Conservation (phyloP, 1,140 invertebrate genomes). For the Palaemon carinicauda region DNA sequence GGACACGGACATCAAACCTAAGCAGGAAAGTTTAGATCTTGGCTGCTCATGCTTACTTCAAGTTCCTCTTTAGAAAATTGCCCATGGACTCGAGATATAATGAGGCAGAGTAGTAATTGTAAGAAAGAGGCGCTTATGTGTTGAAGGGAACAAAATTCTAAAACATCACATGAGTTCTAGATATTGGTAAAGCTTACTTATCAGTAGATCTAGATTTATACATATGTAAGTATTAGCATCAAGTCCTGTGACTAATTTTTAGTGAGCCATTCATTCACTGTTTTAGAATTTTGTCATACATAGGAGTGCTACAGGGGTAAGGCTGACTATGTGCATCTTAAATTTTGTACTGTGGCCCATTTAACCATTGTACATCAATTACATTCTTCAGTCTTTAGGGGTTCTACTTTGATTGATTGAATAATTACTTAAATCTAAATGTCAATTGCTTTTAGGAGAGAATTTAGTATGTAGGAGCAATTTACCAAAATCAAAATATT, state of each 20-base stretch:
- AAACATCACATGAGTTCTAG: not conserved
- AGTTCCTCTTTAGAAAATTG: conserved; percentile 15
- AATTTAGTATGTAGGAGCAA: too few species aligned
- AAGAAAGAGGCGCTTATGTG: conserved; percentile 20
- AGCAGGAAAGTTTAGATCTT: not conserved
- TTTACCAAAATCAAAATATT: too few species aligned
- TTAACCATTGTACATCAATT: not conserved
- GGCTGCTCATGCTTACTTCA: not conserved
- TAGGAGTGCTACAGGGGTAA: not conserved
- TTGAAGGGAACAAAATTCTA: conserved; percentile 30
- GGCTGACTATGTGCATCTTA: conserved; percentile 14
- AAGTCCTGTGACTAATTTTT: not conserved
- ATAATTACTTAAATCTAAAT: not conserved
- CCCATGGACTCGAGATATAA: conserved; percentile 16
- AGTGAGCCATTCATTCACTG: not conserved
- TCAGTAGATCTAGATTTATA: too few species aligned
- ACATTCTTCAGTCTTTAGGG: not conserved
- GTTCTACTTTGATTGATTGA: not conserved
- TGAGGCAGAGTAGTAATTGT: conserved; percentile 24
- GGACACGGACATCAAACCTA: not conserved
- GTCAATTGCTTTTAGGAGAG: too few species aligned
- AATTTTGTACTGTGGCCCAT: conserved; percentile 15
- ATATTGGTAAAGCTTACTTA: too few species aligned
- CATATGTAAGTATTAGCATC: not conserved
- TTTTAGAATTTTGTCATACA: conserved; percentile 21